Conservation (phyloP, 2,888 invertebrate species). For the Parnassius apollo region DNA sequence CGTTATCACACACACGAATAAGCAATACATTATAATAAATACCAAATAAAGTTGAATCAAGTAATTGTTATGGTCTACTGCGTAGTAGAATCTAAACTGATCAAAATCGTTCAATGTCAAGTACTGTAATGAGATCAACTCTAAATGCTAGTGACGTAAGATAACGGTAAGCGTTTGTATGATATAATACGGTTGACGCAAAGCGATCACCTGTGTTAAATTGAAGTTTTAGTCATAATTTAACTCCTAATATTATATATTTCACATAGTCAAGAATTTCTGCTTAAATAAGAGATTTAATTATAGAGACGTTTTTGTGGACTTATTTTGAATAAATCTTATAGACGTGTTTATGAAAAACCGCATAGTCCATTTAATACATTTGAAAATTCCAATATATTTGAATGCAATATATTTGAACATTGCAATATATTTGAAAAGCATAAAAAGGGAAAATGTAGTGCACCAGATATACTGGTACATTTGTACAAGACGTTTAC, state of each 20-base stretch:
- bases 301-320: too few species aligned
- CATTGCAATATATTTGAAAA: too few species aligned
- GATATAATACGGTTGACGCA: slow-evolving; percentile 2
- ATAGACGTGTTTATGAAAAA: too few species aligned
- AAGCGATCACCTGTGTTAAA: slow-evolving; percentile 6
- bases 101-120: slow-evolving; percentile 12
- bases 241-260: neutral
- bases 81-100: slow-evolving; percentile 4
- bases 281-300: neutral
- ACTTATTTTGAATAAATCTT: too few species aligned
- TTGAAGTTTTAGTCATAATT: neutral
- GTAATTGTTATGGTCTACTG: slow-evolving; percentile 2
- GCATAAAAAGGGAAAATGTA: too few species aligned
- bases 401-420: too few species aligned
- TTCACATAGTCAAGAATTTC: neutral
- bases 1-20: slow-evolving; percentile 33
- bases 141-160: slow-evolving; percentile 14
- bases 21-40: slow-evolving; percentile 31
- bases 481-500: neutral
- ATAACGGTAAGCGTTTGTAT: slow-evolving; percentile 7
- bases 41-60: slow-evolving; percentile 1
- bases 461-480: neutral
- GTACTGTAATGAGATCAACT: slow-evolving; percentile 21
- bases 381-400: too few species aligned
- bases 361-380: too few species aligned